These are phyloP conservation scores for Trachythela sp. DNA, from an alignment of 64 coral and sea anemone genomes.

Conservation along the genomic window DNA sequence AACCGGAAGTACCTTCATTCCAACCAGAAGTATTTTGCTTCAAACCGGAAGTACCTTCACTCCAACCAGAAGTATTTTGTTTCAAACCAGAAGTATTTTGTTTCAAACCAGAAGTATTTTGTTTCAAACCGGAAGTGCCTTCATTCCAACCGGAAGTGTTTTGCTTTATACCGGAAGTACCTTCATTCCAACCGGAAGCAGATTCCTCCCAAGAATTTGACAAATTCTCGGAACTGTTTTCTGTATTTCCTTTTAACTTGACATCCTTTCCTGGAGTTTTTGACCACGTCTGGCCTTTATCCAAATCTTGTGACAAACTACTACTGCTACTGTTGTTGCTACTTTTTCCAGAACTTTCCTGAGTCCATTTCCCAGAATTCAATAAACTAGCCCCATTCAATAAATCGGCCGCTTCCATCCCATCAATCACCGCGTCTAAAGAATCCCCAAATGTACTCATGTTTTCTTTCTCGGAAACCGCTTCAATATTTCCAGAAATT, in stretches of 20 bases:
- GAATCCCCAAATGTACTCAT: slow-evolving; percentile 2
- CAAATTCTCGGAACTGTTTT: not conserved
- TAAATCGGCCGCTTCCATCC: not conserved
- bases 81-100: slow-evolving; percentile 59
- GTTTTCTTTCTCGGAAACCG: slow-evolving; percentile 19
- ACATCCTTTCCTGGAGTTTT: slow-evolving; percentile 95
- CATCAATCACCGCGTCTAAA: slow-evolving; percentile 8
- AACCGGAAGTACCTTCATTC: slow-evolving; percentile 34
- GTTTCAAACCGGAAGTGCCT: slow-evolving; percentile 10
- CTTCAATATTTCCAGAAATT: slow-evolving; percentile 43
- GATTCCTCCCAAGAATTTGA: slow-evolving; percentile 60
- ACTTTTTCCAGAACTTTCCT: not conserved
- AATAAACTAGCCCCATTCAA: not conserved
- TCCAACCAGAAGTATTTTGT: slow-evolving; percentile 71
- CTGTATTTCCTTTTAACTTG: slow-evolving; percentile 59
- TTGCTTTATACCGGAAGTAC: slow-evolving; percentile 18
- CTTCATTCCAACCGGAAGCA: slow-evolving; percentile 64
- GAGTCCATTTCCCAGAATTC: not conserved
- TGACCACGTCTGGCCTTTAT: slow-evolving; percentile 53
- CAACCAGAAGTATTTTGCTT: slow-evolving; percentile 19
- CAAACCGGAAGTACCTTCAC: slow-evolving; percentile 29
- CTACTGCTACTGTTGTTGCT: not conserved
- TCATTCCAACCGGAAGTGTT: slow-evolving; percentile 35
- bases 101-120: slow-evolving; percentile 18
- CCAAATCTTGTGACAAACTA: not conserved